Base-by-base conservation (phyloP, 2,113 vertebrate species). In the Etia nguti region DNA sequence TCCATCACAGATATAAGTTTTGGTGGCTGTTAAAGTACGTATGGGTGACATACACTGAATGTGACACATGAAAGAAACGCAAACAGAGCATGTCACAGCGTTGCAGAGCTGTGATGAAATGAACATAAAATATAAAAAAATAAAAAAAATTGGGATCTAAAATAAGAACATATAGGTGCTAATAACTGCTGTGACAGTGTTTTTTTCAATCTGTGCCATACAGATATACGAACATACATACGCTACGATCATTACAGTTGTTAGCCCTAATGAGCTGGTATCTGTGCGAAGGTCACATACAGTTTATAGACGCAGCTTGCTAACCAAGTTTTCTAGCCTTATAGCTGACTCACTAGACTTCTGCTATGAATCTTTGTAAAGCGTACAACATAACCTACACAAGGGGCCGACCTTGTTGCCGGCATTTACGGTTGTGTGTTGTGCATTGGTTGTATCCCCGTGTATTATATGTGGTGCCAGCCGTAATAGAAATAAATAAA, bases 11-110 rank as follows among this genome's bases (percentile, higher is more conserved):
- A 70, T 70, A 16, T 0, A 43, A 24, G 8, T 24, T 70, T 70
- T 43, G 15, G 38, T 43, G n/a, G n/a, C 36, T 15, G 36, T 15
- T 68, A 34, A 6, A 29, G 9, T 18, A 34, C 1, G 1, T 20
- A 34, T 22, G 36, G 5, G 36, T 15, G n/a, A 43, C 7, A 41
- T 68, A 22, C 62, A 41, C 12, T 24, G 65, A 70, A 43, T 22
- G 36, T 70, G 65, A 24, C 36, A 70, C 62, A 12, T 65, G 18
- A 65, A 65, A 62, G 29, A 62, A 60, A 60, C 57, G 31, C 26
- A 18, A 20, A 10, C 59, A 11, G 29, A 62, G 59, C 34, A 62
- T 0, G 2, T 34, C 5, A 0, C 59, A 65, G 10, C 10, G 0
- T 65, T 65, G 6, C 34, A 65, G 60, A 22, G 60, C 31, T 36